A percentile compares a stretch with the other conserved stretches of the same genome.
Conservation (phyloP, 2,888 invertebrate genomes). For the Ormyrus rosae region DNA sequence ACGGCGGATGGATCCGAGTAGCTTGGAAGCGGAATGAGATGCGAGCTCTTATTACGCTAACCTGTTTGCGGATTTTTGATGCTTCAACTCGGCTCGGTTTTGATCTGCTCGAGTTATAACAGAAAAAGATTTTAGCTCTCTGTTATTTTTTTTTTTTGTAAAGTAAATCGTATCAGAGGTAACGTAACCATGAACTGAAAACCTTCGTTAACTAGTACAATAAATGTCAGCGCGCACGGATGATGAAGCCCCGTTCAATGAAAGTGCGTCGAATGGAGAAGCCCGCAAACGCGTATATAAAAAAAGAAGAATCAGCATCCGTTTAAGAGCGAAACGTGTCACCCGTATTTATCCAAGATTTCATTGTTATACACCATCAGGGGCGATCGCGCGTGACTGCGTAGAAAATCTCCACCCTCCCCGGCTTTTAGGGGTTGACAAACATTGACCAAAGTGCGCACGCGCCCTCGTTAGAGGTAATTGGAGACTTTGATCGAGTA, state of each 20-base stretch:
- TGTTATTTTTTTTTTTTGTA: too few species aligned
- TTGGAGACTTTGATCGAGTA: too few species aligned
- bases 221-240: not conserved
- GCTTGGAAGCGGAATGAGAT: too few species aligned
- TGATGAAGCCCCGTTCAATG: not conserved
- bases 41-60: too few species aligned
- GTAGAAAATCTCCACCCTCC: not conserved
- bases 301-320: not conserved
- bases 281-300: not conserved
- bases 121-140: too few species aligned
- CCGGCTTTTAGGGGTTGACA: constrained; percentile 3
- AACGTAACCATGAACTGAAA: too few species aligned
- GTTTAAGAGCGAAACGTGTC: constrained; percentile 1
- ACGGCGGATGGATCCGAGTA: too few species aligned
- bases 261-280: not conserved
- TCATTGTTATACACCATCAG: not conserved
- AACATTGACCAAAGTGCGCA: not conserved
- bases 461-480: too few species aligned
- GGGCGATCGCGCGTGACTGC: constrained; percentile 1
- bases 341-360: constrained; percentile 7
- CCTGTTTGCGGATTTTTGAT: too few species aligned
- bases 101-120: too few species aligned
- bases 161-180: too few species aligned
- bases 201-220: not conserved
- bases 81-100: too few species aligned